Evolutionary conservation across 1,140 invertebrate species (phyloP), one percentile per base, ranked within the genome.

Genomic region (Ceratina japonica): DNA sequence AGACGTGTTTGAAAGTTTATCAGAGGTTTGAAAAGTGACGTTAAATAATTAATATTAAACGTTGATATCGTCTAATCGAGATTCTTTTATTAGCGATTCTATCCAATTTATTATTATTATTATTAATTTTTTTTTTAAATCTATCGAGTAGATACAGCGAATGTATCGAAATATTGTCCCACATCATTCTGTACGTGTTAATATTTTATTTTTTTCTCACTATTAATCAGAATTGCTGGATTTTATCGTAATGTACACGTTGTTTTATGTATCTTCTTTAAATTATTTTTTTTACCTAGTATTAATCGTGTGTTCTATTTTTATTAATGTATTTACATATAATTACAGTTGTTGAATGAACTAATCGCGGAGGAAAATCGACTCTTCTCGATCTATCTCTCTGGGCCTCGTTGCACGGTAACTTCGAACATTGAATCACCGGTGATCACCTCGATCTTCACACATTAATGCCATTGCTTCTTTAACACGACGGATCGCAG

Each of bases 281-380:
- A 77, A 74, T 74, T 61, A 54, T 62, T 52, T 56, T 20, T 20
- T 56, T 83, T 64, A 54, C 44, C 22, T 56, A 83, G 24, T 56
- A 16, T 49, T 80, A 75, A 74, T 51, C 27, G 51, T 78, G 65
- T 54, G 27, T 78, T 78, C 8, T 52, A 68, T 22, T 49, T 79
- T 68, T 74, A 64, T 79, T 63, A 65, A 78, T 68, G 13, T 69
- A 82, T 68, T 82, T 80, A 63, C 72, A 37, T 81, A 63, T 81
- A 72, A 56, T 79, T 78, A 72, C 75, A 77, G 68, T 72, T 78
- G 59, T 78, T 72, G 59, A 72, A 70, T 72, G 75, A 78, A 72
- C 44, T 78, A 72, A 72, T 72, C 59, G 68, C 59, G 68, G 49
- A 56, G 63, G 64, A 65, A 54, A 58, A 70, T 77, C 70, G 59